Evolutionary conservation across 2,888 invertebrate species (phyloP).

Genomic region (Apomyelois bistriatella): DNA sequence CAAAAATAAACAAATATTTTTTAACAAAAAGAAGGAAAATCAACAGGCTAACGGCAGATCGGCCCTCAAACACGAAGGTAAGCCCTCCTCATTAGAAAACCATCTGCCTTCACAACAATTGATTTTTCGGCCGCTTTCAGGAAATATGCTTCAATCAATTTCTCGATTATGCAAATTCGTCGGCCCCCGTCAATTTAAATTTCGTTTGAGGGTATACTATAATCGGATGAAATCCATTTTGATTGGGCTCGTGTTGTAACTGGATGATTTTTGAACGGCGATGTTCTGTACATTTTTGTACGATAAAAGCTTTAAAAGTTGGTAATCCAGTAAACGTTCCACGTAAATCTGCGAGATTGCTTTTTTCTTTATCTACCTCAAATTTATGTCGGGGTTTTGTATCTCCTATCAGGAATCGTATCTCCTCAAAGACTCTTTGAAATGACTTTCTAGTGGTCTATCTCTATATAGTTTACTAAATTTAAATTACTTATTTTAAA

Average conservation of each 20-base stretch:
- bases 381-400: no score
- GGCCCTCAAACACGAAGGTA: slow-evolving; percentile 4
- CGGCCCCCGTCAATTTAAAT: slow-evolving; percentile 52
- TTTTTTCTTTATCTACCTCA: no score
- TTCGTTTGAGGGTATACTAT: slow-evolving; percentile 39
- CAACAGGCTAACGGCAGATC: slow-evolving; percentile 26
- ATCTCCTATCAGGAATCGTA: no score
- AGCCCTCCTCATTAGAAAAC: slow-evolving; percentile 52
- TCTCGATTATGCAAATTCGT: slow-evolving; percentile 70
- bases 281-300: neutral
- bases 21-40: slow-evolving; percentile 7
- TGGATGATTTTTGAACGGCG: slow-evolving; percentile 38
- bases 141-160: slow-evolving; percentile 72
- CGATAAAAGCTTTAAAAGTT: no score
- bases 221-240: slow-evolving; percentile 51
- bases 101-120: slow-evolving; percentile 57
- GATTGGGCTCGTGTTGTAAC: slow-evolving; percentile 48
- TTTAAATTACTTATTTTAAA: no score
- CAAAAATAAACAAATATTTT: no score
- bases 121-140: slow-evolving; percentile 53
- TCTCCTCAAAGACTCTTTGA: no score
- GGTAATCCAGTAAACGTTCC: no score
- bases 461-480: no score
- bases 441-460: no score
- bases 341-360: no score